Evolutionary conservation across 2,888 invertebrate genomes (phyloP).

Genomic region (Strigamia maritima): DNA sequence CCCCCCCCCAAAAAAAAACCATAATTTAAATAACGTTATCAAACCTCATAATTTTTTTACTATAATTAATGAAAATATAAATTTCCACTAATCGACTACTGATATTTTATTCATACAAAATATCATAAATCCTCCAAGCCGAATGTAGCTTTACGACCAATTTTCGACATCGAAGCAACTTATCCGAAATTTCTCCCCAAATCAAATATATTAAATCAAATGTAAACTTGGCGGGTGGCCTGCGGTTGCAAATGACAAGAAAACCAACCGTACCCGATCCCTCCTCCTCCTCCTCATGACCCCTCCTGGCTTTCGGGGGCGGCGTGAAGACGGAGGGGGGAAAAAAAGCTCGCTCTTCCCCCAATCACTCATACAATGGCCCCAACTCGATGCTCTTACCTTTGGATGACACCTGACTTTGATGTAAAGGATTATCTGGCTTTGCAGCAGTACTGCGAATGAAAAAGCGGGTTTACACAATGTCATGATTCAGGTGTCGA

Average conservation of each 20-base stretch:
- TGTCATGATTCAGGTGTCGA: slow-evolving; percentile 15
- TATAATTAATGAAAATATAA: no score
- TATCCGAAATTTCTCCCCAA: slow-evolving; percentile 1
- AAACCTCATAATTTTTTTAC: no score
- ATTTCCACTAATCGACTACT: no score
- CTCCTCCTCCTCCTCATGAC: slow-evolving; percentile 19
- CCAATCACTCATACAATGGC: slow-evolving; percentile 18
- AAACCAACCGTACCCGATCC: neutral
- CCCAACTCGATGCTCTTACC: slow-evolving; percentile 20
- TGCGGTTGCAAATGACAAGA: slow-evolving; percentile 19
- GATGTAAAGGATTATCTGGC: slow-evolving; percentile 27
- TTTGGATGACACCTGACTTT: slow-evolving; percentile 27
- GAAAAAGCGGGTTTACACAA: slow-evolving; percentile 13
- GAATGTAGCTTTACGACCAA: neutral
- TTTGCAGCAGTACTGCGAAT: neutral
- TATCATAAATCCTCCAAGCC: neutral
- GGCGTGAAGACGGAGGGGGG: slow-evolving; percentile 21
- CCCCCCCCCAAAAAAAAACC: no score
- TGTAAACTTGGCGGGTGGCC: slow-evolving; percentile 26
- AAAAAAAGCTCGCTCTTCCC: neutral
- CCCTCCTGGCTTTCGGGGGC: slow-evolving; percentile 9
- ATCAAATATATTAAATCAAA: slow-evolving; percentile 29
- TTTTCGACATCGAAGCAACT: neutral
- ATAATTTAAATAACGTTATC: no score
- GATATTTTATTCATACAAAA: no score